Evolutionary conservation across 2,888 invertebrate species (phyloP).

Genomic region (Steinernema scapterisci): DNA sequence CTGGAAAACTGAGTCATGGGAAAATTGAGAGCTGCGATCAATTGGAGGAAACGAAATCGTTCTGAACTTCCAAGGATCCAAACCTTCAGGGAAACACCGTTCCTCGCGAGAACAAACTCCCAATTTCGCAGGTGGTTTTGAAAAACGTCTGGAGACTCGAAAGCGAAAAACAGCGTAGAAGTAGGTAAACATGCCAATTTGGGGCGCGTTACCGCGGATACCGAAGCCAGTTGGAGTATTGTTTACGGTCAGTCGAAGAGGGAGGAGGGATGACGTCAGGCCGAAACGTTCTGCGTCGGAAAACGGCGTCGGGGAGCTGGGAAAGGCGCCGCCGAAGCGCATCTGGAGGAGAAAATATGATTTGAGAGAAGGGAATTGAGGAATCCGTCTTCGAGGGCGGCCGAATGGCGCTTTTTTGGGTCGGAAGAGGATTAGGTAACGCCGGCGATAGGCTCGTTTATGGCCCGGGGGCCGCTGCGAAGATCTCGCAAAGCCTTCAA

Average conservation of each 20-base stretch:
- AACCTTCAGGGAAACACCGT: too few relatives aligned
- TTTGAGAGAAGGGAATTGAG: conserved; percentile 7
- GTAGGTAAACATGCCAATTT: conserved; percentile 14
- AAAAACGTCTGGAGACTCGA: not conserved
- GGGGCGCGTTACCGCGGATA: conserved; percentile 17
- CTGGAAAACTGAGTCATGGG: too few relatives aligned
- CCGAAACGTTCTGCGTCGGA: not conserved
- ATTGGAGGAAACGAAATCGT: too few relatives aligned
- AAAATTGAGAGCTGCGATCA: too few relatives aligned
- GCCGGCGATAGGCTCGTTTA: conserved; percentile 14
- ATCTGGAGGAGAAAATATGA: conserved; percentile 31
- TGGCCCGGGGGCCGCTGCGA: not conserved
- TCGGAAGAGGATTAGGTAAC: conserved; percentile 17
- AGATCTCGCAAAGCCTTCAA: not conserved
- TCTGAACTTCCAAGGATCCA: too few relatives aligned
- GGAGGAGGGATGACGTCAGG: not conserved
- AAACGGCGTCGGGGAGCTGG: not conserved
- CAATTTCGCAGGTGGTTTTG: not conserved
- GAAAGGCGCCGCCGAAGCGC: not conserved
- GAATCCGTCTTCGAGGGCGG: not conserved
- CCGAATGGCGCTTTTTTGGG: too few relatives aligned
- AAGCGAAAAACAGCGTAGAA: not conserved
- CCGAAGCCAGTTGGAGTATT: conserved; percentile 20
- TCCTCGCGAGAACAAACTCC: too few relatives aligned
- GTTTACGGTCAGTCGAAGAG: conserved; percentile 7